Evolutionary conservation across 2,113 vertebrate genomes (phyloP).

Genomic region (Proteles cristata): DNA sequence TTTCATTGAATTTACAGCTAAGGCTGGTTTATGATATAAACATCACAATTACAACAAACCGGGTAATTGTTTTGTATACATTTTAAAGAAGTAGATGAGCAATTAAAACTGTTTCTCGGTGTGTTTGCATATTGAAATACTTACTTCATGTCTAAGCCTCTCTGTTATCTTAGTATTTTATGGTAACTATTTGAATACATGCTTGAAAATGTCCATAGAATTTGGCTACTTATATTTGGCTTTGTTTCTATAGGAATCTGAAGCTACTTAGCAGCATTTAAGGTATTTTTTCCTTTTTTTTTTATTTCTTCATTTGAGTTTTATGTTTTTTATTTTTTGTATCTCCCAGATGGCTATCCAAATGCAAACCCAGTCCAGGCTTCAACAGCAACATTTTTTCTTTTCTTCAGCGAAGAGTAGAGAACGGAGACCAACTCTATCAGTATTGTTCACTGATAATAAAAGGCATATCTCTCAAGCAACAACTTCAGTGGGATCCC

Average conservation of each 20-base stretch:
- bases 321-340: neutral
- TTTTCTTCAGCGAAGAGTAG: slow-evolving; percentile 76
- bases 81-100: slow-evolving; percentile 33
- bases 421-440: slow-evolving; percentile 72
- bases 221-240: slow-evolving; percentile 7
- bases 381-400: slow-evolving; percentile 81
- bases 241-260: neutral
- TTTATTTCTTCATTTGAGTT: neutral
- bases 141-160: neutral
- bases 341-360: slow-evolving; percentile 81
- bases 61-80: neutral
- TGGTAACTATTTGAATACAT: neutral
- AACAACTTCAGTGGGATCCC: slow-evolving; percentile 78
- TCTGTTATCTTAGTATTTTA: neutral
- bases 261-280: neutral
- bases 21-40: neutral
- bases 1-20: neutral
- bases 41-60: neutral
- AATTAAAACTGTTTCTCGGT: neutral
- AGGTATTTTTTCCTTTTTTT: neutral
- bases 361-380: slow-evolving; percentile 64
- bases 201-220: neutral
- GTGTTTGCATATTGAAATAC: slow-evolving; percentile 4
- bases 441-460: slow-evolving; percentile 71
- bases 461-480: slow-evolving; percentile 72